These are phyloP conservation scores for Drosophila athabasca DNA, from an alignment of 1,140 invertebrate species.

Conservation along the genomic window DNA sequence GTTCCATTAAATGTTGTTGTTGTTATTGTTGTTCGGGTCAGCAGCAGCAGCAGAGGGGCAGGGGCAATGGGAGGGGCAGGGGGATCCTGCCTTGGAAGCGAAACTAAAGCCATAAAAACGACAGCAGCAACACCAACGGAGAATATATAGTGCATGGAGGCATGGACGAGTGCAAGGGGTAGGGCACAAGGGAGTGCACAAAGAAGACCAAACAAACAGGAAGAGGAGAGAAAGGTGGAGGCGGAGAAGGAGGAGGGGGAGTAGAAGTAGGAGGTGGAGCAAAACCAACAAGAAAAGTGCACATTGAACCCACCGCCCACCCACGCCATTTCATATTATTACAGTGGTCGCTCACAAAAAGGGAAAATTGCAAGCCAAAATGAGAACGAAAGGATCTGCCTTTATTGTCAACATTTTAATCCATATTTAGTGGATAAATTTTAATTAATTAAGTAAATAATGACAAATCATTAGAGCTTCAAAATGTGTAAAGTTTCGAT, in stretches of 20 bases:
- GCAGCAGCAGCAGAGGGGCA: conserved; percentile 24
- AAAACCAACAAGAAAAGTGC: conserved; percentile 36
- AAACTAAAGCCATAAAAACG: conserved; percentile 71
- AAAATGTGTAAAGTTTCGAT: too few species aligned
- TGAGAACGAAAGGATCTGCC: too few species aligned
- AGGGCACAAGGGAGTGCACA: too few species aligned
- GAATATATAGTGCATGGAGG: conserved; percentile 56
- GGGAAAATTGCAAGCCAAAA: neutral
- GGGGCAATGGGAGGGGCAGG: conserved; percentile 17
- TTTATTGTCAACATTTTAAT: too few species aligned
- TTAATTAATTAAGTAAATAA: too few species aligned
- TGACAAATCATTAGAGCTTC: too few species aligned
- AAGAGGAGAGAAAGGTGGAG: conserved; percentile 1
- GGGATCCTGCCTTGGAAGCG: conserved; percentile 46
- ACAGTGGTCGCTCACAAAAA: conserved; percentile 6
- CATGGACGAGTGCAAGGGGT: conserved; percentile 31
- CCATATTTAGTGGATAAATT: too few species aligned
- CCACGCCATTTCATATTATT: conserved; percentile 59
- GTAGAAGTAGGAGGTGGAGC: too few species aligned
- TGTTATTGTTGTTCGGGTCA: conserved; percentile 39
- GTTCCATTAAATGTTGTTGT: conserved; percentile 61
- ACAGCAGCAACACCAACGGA: conserved; percentile 38
- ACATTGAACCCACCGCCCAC: conserved; percentile 37
- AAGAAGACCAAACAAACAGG: conserved; percentile 60
- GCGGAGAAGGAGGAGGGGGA: too few species aligned